Conservation (phyloP, 2,888 invertebrate genomes). For the Apodemia duryi region DNA sequence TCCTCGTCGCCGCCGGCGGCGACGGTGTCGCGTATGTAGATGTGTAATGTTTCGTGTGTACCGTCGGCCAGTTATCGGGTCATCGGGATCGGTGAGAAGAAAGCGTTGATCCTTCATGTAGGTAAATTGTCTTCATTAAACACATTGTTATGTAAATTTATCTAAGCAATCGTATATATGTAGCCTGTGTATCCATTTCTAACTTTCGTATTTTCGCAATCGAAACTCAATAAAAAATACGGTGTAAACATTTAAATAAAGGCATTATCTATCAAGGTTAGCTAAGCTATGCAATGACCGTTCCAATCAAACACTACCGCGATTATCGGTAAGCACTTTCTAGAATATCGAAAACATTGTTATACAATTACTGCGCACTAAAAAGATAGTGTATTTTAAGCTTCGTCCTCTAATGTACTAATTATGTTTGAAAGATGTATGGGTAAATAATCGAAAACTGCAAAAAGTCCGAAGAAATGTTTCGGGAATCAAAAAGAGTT, state of each 20-base stretch:
- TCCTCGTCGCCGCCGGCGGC: no score
- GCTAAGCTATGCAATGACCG: neutral
- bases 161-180: neutral
- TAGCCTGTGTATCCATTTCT: neutral
- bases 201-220: conserved; percentile 1
- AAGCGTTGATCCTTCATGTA: neutral
- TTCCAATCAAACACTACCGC: neutral
- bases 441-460: no score
- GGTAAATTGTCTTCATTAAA: neutral
- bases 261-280: neutral
- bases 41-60: no score
- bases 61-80: neutral
- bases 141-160: neutral
- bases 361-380: neutral
- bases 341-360: neutral
- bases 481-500: no score
- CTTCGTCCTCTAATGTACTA: neutral
- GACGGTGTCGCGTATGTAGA: no score
- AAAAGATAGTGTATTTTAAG: neutral
- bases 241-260: neutral
- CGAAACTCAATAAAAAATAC: neutral
- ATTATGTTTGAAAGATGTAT: no score
- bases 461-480: no score
- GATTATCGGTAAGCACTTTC: neutral
- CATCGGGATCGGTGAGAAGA: neutral